Conservation (phyloP, 2,888 invertebrate genomes). For the Zaprionus bogoriensis region DNA sequence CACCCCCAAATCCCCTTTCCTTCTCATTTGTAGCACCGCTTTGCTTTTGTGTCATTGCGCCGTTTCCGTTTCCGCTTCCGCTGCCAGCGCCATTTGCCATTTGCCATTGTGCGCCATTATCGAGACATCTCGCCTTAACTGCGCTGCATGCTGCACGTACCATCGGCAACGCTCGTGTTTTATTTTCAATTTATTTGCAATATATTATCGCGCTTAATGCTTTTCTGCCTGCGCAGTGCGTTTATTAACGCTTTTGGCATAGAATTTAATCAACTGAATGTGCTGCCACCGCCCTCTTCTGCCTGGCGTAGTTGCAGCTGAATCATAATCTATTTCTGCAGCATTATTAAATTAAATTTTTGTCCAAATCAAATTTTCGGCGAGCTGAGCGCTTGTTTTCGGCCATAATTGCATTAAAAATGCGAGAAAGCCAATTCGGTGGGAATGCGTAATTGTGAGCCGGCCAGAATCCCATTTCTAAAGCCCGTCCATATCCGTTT, state of each 20-base stretch:
- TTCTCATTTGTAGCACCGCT: conserved; percentile 34
- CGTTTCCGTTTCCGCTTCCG: conserved; percentile 37
- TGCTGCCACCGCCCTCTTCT: conserved; percentile 10
- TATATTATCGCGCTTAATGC: conserved; percentile 31
- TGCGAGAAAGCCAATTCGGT: conserved; percentile 21
- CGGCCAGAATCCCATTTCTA: conserved; percentile 4
- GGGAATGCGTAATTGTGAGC: conserved; percentile 14
- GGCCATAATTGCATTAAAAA: conserved; percentile 64
- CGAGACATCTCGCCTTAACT: conserved; percentile 16
- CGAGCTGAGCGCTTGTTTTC: conserved; percentile 12
- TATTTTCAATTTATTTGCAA: conserved; percentile 28
- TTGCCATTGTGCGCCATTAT: conserved; percentile 20
- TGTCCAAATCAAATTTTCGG: conserved; percentile 30
- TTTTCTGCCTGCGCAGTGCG: background rate
- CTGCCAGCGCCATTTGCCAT: conserved; percentile 3
- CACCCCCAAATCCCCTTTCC: background rate
- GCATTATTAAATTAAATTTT: conserved; percentile 37
- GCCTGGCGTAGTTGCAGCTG: conserved; percentile 16
- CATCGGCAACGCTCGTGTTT: background rate
- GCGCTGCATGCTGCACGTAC: conserved; percentile 8
- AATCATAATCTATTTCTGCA: conserved; percentile 36
- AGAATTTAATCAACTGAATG: conserved; percentile 44
- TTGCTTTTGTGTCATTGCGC: conserved; percentile 35
- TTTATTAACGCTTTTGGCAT: conserved; percentile 23
- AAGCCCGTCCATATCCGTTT: background rate